These are phyloP conservation scores for Pomacea canaliculata DNA, from an alignment of 2,888 invertebrate genomes.

Conservation along the genomic window DNA sequence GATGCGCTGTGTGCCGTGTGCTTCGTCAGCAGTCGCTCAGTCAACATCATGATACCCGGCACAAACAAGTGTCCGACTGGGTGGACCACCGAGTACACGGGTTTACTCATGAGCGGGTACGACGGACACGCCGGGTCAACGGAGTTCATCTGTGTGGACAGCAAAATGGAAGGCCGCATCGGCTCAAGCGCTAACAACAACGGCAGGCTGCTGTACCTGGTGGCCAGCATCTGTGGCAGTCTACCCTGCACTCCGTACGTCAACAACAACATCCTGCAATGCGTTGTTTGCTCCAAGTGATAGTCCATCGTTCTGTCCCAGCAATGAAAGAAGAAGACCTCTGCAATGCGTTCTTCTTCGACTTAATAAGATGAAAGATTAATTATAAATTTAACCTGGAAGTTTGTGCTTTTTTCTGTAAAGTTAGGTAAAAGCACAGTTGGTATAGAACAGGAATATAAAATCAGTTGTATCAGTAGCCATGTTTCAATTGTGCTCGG, in stretches of 20 bases:
- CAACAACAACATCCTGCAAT: neutral
- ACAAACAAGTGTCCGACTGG: neutral
- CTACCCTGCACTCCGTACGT: neutral
- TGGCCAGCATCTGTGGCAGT: neutral
- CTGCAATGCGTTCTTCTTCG: too few species aligned
- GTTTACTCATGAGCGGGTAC: neutral
- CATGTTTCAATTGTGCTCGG: too few species aligned
- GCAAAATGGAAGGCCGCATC: neutral
- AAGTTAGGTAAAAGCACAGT: too few species aligned
- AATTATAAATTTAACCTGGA: too few species aligned
- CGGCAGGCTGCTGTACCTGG: neutral
- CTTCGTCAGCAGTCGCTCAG: neutral
- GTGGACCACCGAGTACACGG: neutral
- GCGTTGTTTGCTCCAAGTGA: constrained; percentile 3
- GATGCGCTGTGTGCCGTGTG: neutral
- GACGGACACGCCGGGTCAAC: neutral
- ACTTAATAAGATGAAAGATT: too few species aligned
- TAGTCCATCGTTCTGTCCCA: neutral
- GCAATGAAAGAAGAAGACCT: too few species aligned
- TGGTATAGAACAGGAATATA: too few species aligned
- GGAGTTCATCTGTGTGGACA: constrained; percentile 8
- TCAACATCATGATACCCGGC: neutral
- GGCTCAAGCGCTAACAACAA: neutral
- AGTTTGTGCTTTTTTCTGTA: too few species aligned
- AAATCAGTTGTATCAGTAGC: too few species aligned